Conservation (phyloP, 2,888 invertebrate genomes). For the Periphyllus acericola region DNA sequence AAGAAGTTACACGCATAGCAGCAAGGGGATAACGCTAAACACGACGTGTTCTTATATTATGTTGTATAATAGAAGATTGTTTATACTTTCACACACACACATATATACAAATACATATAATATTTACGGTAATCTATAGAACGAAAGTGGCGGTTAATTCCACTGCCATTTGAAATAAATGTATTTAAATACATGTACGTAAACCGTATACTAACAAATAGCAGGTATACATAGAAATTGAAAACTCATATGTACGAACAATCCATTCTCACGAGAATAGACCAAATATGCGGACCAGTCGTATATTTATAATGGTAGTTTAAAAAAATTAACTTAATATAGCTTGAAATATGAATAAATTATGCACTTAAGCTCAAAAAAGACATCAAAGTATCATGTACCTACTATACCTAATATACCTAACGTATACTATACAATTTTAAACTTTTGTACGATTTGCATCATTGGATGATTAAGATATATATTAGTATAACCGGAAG, state of each 20-base stretch:
- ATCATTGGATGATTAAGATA: no score
- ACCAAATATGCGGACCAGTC: neutral
- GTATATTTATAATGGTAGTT: neutral
- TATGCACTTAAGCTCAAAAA: no score
- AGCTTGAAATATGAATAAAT: no score
- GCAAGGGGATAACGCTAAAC: slow-evolving; percentile 29
- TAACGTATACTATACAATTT: no score
- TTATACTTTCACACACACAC: neutral
- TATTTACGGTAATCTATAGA: neutral
- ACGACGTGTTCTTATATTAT: slow-evolving; percentile 6
- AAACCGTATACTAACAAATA: neutral
- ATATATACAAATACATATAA: neutral
- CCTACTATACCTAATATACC: no score
- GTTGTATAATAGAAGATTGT: slow-evolving; percentile 12
- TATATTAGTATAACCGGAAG: no score
- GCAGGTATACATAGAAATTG: neutral
- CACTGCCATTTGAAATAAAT: neutral
- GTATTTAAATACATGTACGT: neutral
- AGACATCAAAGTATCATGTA: no score
- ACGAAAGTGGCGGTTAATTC: slow-evolving; percentile 17
- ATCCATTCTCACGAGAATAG: neutral
- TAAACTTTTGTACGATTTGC: no score
- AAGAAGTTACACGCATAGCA: slow-evolving; percentile 36
- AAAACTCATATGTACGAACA: neutral
- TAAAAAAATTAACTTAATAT: no score